A percentile compares a stretch with the other conserved stretches of the same genome.
Conservation (phyloP, 30 jellyfish, hydroid and myxozoan genomes). For the Mastigias papua region DNA sequence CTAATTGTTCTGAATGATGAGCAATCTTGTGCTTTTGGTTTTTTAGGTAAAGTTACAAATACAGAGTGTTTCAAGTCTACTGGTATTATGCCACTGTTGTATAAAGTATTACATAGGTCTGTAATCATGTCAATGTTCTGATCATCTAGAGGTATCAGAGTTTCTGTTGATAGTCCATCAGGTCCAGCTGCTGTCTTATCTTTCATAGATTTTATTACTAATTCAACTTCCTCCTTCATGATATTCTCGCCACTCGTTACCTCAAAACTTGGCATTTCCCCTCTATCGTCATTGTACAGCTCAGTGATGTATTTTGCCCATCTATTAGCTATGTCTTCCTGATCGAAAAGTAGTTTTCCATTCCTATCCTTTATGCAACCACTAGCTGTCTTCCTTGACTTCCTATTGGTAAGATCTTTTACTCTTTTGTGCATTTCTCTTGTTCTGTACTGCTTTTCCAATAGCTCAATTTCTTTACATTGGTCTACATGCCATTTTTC, state of each 20-base stretch:
- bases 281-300: constrained; percentile 25
- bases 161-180: constrained; percentile 19
- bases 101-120: neutral
- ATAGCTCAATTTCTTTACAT: constrained; percentile 29
- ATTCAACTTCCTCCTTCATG: constrained; percentile 19
- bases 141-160: constrained; percentile 23
- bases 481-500: neutral
- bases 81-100: constrained; percentile 31
- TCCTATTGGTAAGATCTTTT: constrained; percentile 16
- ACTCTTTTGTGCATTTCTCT: constrained; percentile 48
- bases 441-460: constrained; percentile 19
- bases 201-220: constrained; percentile 13
- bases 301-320: constrained; percentile 48
- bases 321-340: neutral
- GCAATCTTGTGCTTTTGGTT: constrained; percentile 26
- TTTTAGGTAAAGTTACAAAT: constrained; percentile 19
- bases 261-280: constrained; percentile 16
- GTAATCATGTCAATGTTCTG: neutral
- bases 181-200: constrained; percentile 6
- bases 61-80: neutral
- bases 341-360: constrained; percentile 16
- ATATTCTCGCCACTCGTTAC: constrained; percentile 4
- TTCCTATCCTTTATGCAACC: constrained; percentile 35
- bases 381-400: constrained; percentile 15
- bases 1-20: constrained; percentile 30